Evolutionary conservation across 1,140 invertebrate species (phyloP), one percentile per base, ranked within the genome.

Genomic region (Micrasema longulum): DNA sequence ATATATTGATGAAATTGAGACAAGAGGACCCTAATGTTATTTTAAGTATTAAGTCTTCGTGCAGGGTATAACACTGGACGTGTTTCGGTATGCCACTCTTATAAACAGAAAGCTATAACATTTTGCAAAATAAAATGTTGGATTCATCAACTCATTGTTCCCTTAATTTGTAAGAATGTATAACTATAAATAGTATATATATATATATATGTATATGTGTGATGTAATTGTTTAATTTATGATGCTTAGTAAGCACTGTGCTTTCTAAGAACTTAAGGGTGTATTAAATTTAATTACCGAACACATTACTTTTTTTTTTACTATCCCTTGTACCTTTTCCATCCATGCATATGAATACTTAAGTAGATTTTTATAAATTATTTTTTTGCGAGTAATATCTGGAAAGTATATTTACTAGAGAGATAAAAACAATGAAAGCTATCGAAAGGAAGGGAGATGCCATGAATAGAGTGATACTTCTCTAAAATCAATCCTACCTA

Each of bases 41-140:
- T 20, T 75, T 74, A 65, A 74, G 48, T 71, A 64, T 72, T 69
- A 75, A 75, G 74, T 72, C 74, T 75, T 72, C 74, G 74, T 75
- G 74, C 74, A 75, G 74, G 74, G 74, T 75, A 75, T 69, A 47
- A 65, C 65, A 48, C 12, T 16, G 20, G 31, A 66, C 67, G 48
- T 26, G 31, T 43, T 31, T 47, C 53, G 53, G 66, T 72, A 66
- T 72, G 67, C 70, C 70, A 72, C 69, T 60, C 62, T 67, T 48
- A 38, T 35, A n/a, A 35, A 60, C 55, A 38, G 50, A 16, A 60
- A 60, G 55, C 55, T 64, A 22, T 64, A 38, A 47, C 20, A 20
- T 11, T 47, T 64, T 48, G 41, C 41, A 64, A 45, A 45, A 47
- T 45, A n/a, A 64, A 47, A 47, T 23, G 57, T 62, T 43, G 35